Conservation (phyloP, 1,140 invertebrate species). For the Halesus radiatus region DNA sequence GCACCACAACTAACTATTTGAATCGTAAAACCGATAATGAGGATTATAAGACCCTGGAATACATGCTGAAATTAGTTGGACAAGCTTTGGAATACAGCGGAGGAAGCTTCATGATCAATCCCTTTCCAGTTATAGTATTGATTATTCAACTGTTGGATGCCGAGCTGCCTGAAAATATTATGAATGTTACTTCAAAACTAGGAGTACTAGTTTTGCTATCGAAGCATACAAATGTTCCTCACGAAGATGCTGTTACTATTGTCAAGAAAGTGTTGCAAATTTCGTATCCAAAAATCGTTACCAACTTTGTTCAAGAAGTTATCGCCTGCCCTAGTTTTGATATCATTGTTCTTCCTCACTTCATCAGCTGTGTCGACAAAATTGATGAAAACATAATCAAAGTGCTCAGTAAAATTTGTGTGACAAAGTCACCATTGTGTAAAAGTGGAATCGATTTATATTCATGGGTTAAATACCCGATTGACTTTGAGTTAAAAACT, state of each 20-base stretch:
- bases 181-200: constrained; percentile 71
- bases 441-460: constrained; percentile 72
- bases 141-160: constrained; percentile 72
- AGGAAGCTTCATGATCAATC: constrained; percentile 75
- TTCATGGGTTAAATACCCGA: constrained; percentile 76
- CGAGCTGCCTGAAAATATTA: constrained; percentile 67
- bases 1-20: constrained; percentile 35
- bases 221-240: constrained; percentile 73
- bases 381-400: constrained; percentile 72
- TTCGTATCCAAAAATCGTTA: constrained; percentile 70
- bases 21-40: constrained; percentile 50
- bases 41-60: constrained; percentile 62
- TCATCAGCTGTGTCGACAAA: constrained; percentile 75
- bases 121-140: constrained; percentile 68
- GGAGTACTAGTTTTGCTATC: constrained; percentile 74
- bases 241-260: constrained; percentile 78
- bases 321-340: constrained; percentile 80
- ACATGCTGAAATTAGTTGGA: constrained; percentile 72
- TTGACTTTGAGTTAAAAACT: constrained; percentile 72
- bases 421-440: constrained; percentile 76
- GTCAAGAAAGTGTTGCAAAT: constrained; percentile 74
- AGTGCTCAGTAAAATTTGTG: constrained; percentile 78
- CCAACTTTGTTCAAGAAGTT: constrained; percentile 76
- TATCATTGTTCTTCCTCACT: constrained; percentile 78
- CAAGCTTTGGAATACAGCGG: constrained; percentile 74